Evolutionary conservation across 2,888 invertebrate species (phyloP), one percentile per base, ranked within the genome.

Genomic region (Eupithecia abbreviata): DNA sequence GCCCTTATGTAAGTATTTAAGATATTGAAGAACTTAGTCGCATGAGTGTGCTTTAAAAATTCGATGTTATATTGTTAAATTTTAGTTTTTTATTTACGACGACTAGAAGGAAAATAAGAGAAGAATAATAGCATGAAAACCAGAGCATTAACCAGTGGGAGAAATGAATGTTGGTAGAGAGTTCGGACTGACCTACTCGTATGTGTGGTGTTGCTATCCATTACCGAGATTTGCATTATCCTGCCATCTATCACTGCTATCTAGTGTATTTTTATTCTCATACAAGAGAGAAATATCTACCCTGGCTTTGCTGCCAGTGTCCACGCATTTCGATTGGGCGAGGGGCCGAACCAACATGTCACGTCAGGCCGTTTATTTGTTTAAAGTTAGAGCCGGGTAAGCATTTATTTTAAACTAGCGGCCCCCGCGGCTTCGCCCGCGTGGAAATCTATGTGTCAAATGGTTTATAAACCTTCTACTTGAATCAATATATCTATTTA

Each of bases 201-300:
- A 51, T n/a, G n/a, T 58, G 49, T 69, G 43, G 55, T 69, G 47
- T 51, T 62, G 68, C 49, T 41, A 72, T 74, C 55, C 41, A 51
- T 75, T 65, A 55, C 74, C 30, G 72, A 51, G 70, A 77, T 77
- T 75, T 77, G 55, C 72, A 55, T 72, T 72, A 77, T 72, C 74
- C 74, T 58, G 47, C 70, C 72, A 77, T 75, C 55, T 47, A 73
- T 77, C 74, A 72, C 70, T 51, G 18, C 62, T 72, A 72, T 66
- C 66, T 70, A 62, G 55, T 43, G 42, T 58, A 73, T 75, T 77
- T 71, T 73, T 75, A 49, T 71, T 55, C 72, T 73, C 30, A 65
- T 77, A 30, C 68, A n/a, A 42, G n/a, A 45, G 49, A 67, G 49
- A 67, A 47, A 47, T 45, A 47, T 45, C 66, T 13, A 66, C 42